These are phyloP conservation scores for Parnassius smintheus DNA, from an alignment of 2,888 invertebrate species.

Conservation along the genomic window DNA sequence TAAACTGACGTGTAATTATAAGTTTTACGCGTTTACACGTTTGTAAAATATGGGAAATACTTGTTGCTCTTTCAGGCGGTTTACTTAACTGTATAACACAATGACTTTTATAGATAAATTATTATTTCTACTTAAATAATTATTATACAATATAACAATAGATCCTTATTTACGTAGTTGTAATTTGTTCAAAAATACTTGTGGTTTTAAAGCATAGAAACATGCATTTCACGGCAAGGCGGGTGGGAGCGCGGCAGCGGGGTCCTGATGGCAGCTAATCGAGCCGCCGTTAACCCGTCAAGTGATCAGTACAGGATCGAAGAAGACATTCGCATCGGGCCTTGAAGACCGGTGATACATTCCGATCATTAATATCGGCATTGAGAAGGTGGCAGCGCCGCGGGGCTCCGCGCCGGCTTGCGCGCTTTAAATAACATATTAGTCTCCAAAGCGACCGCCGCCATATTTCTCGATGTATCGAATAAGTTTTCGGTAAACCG, in stretches of 20 bases:
- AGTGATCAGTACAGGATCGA: conserved; percentile 38
- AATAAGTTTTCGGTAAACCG: conserved; percentile 65
- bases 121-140: no score
- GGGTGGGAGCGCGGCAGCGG: conserved; percentile 20
- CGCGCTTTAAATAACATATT: conserved; percentile 71
- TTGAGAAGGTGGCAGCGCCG: conserved; percentile 68
- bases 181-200: no score
- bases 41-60: conserved; percentile 8
- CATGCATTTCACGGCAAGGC: not conserved
- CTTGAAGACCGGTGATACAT: conserved; percentile 58
- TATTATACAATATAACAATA: no score
- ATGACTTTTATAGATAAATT: no score
- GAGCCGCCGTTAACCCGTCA: conserved; percentile 36
- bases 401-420: conserved; percentile 58
- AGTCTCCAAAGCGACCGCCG: conserved; percentile 71
- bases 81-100: not conserved
- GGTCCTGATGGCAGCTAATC: conserved; percentile 7
- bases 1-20: conserved; percentile 19
- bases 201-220: no score
- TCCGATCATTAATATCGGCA: conserved; percentile 69
- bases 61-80: conserved; percentile 6
- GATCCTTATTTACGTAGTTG: no score
- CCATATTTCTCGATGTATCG: conserved; percentile 63
- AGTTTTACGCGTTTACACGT: not conserved
- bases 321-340: conserved; percentile 60